Conservation (phyloP, 2,888 invertebrate species). For the Apeira syringaria region DNA sequence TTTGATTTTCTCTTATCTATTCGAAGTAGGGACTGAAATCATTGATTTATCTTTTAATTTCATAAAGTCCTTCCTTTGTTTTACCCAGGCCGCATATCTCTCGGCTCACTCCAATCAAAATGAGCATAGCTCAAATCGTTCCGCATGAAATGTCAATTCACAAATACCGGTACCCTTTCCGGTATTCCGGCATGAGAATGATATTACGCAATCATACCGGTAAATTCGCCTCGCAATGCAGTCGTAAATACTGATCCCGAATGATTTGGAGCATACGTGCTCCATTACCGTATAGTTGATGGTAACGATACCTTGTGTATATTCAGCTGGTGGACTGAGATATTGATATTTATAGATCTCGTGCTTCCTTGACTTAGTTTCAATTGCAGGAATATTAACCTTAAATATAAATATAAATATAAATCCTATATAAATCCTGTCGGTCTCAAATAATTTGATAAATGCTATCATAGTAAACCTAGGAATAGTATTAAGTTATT, state of each 20-base stretch:
- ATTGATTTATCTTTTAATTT: too few relatives aligned
- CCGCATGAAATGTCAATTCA: conserved; percentile 8
- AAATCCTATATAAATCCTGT: too few relatives aligned
- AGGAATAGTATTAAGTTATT: too few relatives aligned
- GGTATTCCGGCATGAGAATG: conserved; percentile 18
- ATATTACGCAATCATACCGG: conserved; percentile 10
- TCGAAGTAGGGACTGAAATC: too few relatives aligned
- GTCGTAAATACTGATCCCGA: conserved; percentile 20
- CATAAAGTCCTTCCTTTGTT: too few relatives aligned
- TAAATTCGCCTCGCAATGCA: conserved; percentile 13
- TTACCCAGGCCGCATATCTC: too few relatives aligned
- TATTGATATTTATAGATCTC: neutral
- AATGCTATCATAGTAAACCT: too few relatives aligned
- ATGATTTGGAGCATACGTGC: conserved; percentile 14
- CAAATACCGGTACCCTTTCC: conserved; percentile 11
- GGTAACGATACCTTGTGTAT: neutral
- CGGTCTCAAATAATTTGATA: too few relatives aligned
- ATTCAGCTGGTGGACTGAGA: neutral
- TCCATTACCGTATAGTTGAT: conserved; percentile 3
- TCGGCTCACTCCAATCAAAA: neutral
- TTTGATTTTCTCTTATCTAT: too few relatives aligned
- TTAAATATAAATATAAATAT: too few relatives aligned
- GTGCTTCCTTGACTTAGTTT: too few relatives aligned
- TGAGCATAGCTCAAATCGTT: conserved; percentile 1
- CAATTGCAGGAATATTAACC: too few relatives aligned